Conservation (phyloP, 2,113 vertebrate species). For the Passer domesticus region DNA sequence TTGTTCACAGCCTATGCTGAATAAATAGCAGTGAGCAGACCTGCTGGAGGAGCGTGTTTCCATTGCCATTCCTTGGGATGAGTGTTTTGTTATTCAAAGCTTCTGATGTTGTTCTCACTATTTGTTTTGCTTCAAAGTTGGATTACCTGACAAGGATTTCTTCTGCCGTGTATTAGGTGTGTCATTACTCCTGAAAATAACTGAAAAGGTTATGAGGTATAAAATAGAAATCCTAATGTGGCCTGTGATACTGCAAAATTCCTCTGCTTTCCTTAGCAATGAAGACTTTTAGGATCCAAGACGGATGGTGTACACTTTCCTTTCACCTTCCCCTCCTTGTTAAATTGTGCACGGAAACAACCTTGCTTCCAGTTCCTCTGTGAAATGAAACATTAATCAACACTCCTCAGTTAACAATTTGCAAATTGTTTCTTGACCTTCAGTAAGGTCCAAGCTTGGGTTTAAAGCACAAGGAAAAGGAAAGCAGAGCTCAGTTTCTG, state of each 20-base stretch:
- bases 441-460: neutral
- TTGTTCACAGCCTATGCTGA: neutral
- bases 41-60: neutral
- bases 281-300: neutral
- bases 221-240: neutral
- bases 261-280: neutral
- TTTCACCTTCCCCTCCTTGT: neutral
- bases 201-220: neutral
- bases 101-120: neutral
- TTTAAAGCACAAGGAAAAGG: neutral
- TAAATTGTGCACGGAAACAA: neutral
- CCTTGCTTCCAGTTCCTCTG: neutral
- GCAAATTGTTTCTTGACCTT: neutral
- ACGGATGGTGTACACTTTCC: neutral
- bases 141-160: neutral
- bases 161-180: neutral
- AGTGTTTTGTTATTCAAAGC: neutral
- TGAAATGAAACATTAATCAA: neutral
- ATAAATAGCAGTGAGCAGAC: neutral
- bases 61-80: neutral
- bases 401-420: neutral
- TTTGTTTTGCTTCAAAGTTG: neutral
- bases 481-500: neutral
- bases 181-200: neutral
- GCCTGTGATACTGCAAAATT: neutral